Evolutionary conservation across 2,113 vertebrate genomes (phyloP), one percentile per base, ranked within the genome.

Genomic region (Cyanoliseus patagonus): DNA sequence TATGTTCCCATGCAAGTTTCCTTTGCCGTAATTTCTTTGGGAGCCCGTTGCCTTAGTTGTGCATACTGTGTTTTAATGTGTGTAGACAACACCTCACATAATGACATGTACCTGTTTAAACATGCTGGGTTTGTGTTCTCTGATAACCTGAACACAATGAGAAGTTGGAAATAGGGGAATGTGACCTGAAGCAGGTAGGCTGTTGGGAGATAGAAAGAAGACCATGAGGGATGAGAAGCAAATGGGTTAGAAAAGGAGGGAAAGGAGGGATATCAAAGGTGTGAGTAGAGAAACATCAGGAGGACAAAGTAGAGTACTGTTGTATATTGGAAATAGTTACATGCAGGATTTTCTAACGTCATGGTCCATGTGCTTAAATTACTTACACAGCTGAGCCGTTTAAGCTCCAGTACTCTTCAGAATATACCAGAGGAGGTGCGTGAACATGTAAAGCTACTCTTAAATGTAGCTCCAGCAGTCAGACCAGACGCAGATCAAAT

Each of bases 401-500:
- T 99, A 91, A 98, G 97, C 94, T 98, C 99, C 74, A 97, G 97
- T 55, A 94, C 98, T 80, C 97, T 99, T 70, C 98, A 98, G 86
- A 98, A 98, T 86, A 98, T 99, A 91, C 99, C 99, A 3, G 99
- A 99, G 62, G 99, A 99, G 44, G 99, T 99, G 69, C 97, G 98
- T 68, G 99, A 99, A 39, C 99, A 99, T 3, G 98, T 99, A 41
- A 99, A 99, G 97, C 98, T 99, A 46, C 98, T 99, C 84, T 97
- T 99, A 72, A 99, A 99, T 30, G 99, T 99, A 72, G 98, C 99
- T 52, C 98, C 99, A 17, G 98, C 98, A 30, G 99, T 99, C 73
- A 98, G 99, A 78, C 99, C 99, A 33, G 99, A 99, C 3, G 99
- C 99, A 35, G 99, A 99, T 97, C 99, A 99, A 96, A 99, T 99